Conservation (phyloP, 2,797 vertebrate species). For the Erpetoichthys calabaricus region DNA sequence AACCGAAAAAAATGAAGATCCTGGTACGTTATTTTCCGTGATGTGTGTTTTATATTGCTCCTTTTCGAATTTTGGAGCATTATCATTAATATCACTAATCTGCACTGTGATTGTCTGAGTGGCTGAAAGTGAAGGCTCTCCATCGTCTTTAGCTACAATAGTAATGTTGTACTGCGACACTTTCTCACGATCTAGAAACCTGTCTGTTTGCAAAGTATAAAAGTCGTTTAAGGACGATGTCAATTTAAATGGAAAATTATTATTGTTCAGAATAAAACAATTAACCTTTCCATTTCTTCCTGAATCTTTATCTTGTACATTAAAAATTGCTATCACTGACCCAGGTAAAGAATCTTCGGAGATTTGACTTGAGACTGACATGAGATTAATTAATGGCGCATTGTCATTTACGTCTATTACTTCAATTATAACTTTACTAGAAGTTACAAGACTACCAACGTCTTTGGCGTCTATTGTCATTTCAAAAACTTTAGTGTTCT, state of each 20-base stretch:
- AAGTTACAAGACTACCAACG: conserved; percentile 39
- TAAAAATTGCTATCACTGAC: conserved; percentile 46
- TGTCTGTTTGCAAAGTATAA: conserved; percentile 38
- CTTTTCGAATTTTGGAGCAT: conserved; percentile 35
- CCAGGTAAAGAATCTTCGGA: conserved; percentile 40
- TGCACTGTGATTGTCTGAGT: conserved; percentile 27
- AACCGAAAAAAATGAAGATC: conserved; percentile 32
- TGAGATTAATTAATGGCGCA: conserved; percentile 38
- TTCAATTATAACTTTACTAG: conserved; percentile 45
- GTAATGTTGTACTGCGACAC: conserved; percentile 38
- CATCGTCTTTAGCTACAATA: conserved; percentile 35
- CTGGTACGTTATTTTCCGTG: conserved; percentile 46
- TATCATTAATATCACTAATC: conserved; percentile 43
- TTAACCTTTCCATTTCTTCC: conserved; percentile 44
- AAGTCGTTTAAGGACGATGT: conserved; percentile 38
- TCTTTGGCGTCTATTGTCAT: conserved; percentile 45
- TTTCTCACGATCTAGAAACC: conserved; percentile 22
- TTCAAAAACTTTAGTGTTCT: conserved; percentile 38
- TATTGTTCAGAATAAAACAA: conserved; percentile 29
- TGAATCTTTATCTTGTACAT: conserved; percentile 48
- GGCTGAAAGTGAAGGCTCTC: conserved; percentile 35
- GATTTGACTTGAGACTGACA: conserved; percentile 41
- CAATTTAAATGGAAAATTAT: conserved; percentile 46
- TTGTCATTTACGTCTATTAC: conserved; percentile 55
- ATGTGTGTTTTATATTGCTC: conserved; percentile 35